Base-by-base conservation (phyloP, 2,888 invertebrate species). In the Eledone cirrhosa region DNA sequence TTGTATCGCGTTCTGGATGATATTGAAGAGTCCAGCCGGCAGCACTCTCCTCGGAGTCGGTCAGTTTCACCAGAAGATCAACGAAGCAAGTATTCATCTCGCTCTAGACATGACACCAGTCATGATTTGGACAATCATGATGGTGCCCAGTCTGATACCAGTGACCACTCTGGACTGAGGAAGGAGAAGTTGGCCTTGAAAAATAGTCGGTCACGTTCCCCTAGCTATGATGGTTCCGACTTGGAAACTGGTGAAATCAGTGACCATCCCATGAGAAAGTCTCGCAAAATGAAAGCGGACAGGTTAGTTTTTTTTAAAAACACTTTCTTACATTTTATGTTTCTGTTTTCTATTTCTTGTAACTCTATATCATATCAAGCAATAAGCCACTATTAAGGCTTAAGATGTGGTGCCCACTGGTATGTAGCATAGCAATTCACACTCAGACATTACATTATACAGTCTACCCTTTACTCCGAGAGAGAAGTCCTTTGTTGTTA, bases 161-260 rank as follows among this genome's bases (percentile, higher is more conserved):
- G 72, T 33, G 72, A 72, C 4, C 72, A 19, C 19, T 72, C 72
- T 63, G 33, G 33, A n/a, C 41, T 72, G 33, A 31, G 72, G n/a
- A 72, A 72, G 22, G 72, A 72, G 41, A 72, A 72, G 33, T 24
- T 72, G 72, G 31, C 31, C 22, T 31, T 72, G n/a, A 72, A 72
- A 41, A 72, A 72, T 41, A 72, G 72, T 22, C 72, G 41, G n/a
- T 72, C 72, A 3, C 72, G 72, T 41, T 22, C 72, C 1, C 41
- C 72, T n/a, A 72, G 72, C 31, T 72, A 72, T 33, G 72, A 72
- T 72, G 72, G 72, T 33, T 72, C 72, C 1, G 72, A 72, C 41
- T n/a, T 72, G 72, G 72, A 72, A 19, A 72, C 33, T 33, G 33
- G 72, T 16, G 41, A 72, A 72, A 33, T 72, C n/a, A 72, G 72